Conservation (phyloP, 35 echinoderm and acorn worm genomes). For the Lytechinus pictus region DNA sequence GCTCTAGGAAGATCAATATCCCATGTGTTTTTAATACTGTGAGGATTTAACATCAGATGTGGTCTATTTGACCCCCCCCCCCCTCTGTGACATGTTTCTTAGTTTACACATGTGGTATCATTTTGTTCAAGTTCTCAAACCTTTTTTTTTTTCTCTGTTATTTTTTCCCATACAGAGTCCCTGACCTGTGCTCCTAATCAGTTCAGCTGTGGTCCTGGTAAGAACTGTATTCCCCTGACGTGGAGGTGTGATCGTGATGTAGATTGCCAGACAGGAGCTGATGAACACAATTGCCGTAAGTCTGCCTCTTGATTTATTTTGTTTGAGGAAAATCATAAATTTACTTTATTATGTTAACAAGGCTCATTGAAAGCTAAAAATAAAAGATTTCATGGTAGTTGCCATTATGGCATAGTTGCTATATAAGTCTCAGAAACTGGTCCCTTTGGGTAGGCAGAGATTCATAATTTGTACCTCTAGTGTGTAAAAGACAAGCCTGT, state of each 20-base stretch:
- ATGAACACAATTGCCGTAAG: conserved; percentile 76
- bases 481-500: no score
- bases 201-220: conserved; percentile 61
- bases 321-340: neutral
- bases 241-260: conserved; percentile 84
- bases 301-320: neutral
- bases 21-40: neutral
- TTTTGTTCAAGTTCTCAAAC: neutral
- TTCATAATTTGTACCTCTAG: no score
- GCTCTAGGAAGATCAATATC: neutral
- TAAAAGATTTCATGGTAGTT: no score
- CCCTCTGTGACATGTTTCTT: no score
- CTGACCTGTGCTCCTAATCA: conserved; percentile 55
- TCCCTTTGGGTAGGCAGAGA: no score
- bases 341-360: neutral
- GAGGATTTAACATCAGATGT: neutral
- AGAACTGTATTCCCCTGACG: conserved; percentile 68
- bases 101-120: neutral
- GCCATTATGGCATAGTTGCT: no score
- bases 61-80: neutral
- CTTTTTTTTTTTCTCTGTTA: neutral
- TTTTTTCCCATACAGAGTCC: conserved; percentile 28
- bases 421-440: no score
- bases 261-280: conserved; percentile 70
- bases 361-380: no score